phyloP scores from a whole-genome alignment of 2,888 invertebrate genomes.

The Iphiclides podalirius region DNA sequence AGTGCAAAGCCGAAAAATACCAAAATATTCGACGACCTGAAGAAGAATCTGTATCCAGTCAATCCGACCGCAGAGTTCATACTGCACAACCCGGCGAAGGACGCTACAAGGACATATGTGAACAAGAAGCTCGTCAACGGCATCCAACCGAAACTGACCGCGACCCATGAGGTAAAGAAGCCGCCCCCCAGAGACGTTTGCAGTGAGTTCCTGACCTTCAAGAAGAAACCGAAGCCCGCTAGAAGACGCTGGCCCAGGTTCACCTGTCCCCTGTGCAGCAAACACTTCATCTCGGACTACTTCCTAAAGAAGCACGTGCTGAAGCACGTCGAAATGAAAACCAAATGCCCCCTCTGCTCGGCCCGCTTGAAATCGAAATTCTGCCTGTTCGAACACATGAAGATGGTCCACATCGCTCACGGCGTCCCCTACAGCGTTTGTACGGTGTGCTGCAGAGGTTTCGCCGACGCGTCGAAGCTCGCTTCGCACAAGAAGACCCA shows the following conservation, averaged over 20 bases:
- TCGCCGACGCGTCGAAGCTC: conserved; percentile 38
- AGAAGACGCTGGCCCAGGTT: conserved; percentile 36
- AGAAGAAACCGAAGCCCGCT: conserved; percentile 41
- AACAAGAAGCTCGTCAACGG: conserved; percentile 51
- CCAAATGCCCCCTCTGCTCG: conserved; percentile 46
- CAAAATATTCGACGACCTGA: conserved; percentile 4
- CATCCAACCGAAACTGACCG: conserved; percentile 32
- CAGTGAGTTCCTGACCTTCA: conserved; percentile 62
- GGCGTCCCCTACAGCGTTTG: conserved; percentile 40
- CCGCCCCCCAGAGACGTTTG: conserved; percentile 38
- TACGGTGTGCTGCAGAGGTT: conserved; percentile 50
- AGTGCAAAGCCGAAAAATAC: too few species aligned
- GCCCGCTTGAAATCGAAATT: conserved; percentile 54
- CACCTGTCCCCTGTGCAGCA: conserved; percentile 58
- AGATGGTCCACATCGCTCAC: conserved; percentile 49
- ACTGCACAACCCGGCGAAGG: conserved; percentile 38
- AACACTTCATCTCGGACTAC: conserved; percentile 64
- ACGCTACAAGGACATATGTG: conserved; percentile 42
- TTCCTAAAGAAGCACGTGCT: conserved; percentile 57
- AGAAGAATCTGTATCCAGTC: conserved; percentile 6
- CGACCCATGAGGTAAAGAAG: conserved; percentile 24
- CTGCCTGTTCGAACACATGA: conserved; percentile 56
- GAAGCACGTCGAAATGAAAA: conserved; percentile 46
- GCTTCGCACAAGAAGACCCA: conserved; percentile 47
- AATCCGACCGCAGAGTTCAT: conserved; percentile 12